Percentiles rank a stretch among this genome's conserved stretches.
Conservation (phyloP, 2,113 vertebrate genomes). For the Anas platyrhynchos region DNA sequence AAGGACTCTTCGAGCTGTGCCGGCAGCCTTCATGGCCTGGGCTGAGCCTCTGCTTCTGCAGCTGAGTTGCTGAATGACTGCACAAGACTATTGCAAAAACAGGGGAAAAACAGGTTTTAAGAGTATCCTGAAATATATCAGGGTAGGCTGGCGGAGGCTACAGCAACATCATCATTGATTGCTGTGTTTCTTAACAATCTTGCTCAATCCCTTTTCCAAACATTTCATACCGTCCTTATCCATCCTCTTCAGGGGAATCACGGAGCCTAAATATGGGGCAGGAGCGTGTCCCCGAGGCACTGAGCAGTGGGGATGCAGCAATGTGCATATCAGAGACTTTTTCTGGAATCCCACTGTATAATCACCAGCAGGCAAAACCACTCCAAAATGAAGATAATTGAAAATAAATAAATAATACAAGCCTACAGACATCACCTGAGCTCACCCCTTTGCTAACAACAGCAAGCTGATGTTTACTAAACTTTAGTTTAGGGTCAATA, state of each 20-base stretch:
- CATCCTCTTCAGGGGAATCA: neutral
- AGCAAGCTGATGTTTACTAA: neutral
- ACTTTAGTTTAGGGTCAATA: neutral
- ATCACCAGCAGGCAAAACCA: neutral
- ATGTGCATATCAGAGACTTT: neutral
- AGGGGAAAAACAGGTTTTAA: neutral
- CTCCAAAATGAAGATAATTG: neutral
- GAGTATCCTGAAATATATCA: neutral
- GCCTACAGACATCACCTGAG: neutral
- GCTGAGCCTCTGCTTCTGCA: neutral
- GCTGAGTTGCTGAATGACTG: neutral
- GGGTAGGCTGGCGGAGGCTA: neutral
- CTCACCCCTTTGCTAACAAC: neutral
- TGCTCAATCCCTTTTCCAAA: neutral
- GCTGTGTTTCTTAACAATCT: neutral
- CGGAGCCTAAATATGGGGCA: neutral
- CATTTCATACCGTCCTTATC: neutral
- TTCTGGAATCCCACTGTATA: neutral
- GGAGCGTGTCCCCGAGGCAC: neutral
- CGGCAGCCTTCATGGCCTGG: fast-evolving
- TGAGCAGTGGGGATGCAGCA: neutral
- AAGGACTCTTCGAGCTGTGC: fast-evolving
- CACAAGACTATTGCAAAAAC: neutral
- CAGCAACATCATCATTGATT: neutral
- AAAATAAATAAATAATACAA: neutral